A percentile compares a stretch with the other conserved stretches of the same genome.
Conservation (phyloP, 1,140 invertebrate species). For the Notospermus geniculatus region DNA sequence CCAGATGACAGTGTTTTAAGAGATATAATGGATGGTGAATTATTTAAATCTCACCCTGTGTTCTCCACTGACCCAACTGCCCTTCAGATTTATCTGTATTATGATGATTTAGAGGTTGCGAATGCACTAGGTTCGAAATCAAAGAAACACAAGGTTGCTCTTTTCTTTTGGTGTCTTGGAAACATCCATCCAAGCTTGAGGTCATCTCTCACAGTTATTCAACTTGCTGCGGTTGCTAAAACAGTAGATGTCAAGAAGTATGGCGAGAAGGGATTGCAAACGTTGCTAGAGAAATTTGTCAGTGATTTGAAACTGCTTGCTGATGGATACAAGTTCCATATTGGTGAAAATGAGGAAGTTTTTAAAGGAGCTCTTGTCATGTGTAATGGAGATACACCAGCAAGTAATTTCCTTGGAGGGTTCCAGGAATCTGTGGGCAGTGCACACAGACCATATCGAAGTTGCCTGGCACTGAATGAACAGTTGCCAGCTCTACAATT, state of each 20-base stretch:
- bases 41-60: constrained; percentile 1
- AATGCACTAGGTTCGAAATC: not conserved
- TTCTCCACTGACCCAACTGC: not conserved
- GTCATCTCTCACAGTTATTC: not conserved
- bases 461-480: not conserved
- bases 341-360: not conserved
- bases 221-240: not conserved
- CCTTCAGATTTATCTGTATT: not conserved
- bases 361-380: not conserved
- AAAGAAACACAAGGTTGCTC: constrained; percentile 1
- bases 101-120: constrained; percentile 5
- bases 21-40: constrained; percentile 4
- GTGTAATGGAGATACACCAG: not conserved
- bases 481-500: not conserved
- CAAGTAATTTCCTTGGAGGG: not conserved
- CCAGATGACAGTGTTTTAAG: not conserved
- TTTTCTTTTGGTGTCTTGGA: not conserved
- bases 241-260: constrained; percentile 3
- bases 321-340: not conserved
- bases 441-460: not conserved
- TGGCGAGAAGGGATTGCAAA: not conserved
- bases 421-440: not conserved
- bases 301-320: not conserved
- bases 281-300: not conserved
- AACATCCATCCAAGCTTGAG: constrained; percentile 2